phyloP scores from a whole-genome alignment of 2,113 vertebrate genomes.

The Oncorhynchus keta region DNA sequence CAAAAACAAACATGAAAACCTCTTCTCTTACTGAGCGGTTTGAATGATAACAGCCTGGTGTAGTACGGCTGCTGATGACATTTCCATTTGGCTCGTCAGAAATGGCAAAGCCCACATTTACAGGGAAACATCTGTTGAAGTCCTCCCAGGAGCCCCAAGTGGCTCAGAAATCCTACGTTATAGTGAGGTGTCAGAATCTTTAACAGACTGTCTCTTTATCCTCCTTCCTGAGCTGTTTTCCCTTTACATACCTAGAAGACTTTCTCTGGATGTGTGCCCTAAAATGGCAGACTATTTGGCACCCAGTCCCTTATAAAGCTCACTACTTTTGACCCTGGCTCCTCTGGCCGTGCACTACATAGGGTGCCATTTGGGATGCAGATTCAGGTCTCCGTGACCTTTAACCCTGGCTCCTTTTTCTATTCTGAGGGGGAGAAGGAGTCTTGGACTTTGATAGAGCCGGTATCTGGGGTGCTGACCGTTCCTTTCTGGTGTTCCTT shows the following conservation, averaged over 20 bases:
- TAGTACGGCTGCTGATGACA: constrained; percentile 63
- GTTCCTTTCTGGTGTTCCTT: too few relatives aligned
- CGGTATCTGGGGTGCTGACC: constrained; percentile 60
- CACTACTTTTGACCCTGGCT: too few relatives aligned
- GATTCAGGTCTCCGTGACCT: neutral
- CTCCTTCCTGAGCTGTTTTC: constrained; percentile 63
- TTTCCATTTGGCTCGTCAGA: constrained; percentile 77
- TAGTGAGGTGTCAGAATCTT: constrained; percentile 75
- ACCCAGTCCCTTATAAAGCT: too few relatives aligned
- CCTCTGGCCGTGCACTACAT: too few relatives aligned
- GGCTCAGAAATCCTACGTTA: constrained; percentile 77
- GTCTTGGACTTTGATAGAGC: neutral
- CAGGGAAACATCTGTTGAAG: constrained; percentile 71
- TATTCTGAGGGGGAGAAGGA: constrained; percentile 6
- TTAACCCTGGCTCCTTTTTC: constrained; percentile 55
- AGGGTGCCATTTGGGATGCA: too few relatives aligned
- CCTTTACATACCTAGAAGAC: constrained; percentile 74
- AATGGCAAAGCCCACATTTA: constrained; percentile 67
- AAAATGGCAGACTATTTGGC: too few relatives aligned
- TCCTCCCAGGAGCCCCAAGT: constrained; percentile 71
- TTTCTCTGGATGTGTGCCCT: too few relatives aligned
- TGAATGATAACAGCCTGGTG: constrained; percentile 69
- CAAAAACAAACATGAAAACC: constrained; percentile 66
- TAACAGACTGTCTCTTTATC: constrained; percentile 72
- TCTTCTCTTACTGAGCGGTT: constrained; percentile 52